A percentile compares a stretch with the other conserved stretches of the same genome.
These are phyloP conservation scores for Dasyornis broadbenti DNA, from an alignment of 2,113 vertebrate species.

Conservation along the genomic window DNA sequence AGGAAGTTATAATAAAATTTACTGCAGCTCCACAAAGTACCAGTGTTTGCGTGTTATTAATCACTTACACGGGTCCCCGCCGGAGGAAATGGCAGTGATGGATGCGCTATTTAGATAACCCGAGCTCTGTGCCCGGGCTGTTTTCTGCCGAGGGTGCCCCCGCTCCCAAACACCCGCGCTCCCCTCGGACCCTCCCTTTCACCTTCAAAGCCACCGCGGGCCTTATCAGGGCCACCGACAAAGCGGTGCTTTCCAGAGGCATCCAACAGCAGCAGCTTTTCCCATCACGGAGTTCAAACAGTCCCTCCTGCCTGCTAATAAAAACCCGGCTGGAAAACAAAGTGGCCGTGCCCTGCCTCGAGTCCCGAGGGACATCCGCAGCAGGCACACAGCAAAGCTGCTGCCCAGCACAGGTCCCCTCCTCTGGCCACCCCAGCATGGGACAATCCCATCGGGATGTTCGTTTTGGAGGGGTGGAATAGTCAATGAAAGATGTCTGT, in stretches of 20 bases:
- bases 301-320: conserved; percentile 21
- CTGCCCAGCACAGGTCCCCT: neutral
- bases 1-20: conserved; percentile 38
- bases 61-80: neutral
- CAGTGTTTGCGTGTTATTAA: neutral
- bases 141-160: neutral
- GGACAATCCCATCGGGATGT: neutral
- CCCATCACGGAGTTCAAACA: neutral
- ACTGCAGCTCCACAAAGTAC: neutral
- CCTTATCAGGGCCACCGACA: neutral
- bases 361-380: neutral
- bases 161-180: neutral
- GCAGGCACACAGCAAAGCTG: rapidly evolving
- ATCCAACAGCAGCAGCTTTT: neutral
- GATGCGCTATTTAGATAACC: conserved; percentile 36
- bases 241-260: neutral
- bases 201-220: neutral
- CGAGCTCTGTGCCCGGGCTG: neutral
- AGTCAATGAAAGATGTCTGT: neutral
- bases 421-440: neutral
- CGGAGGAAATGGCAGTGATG: conserved; percentile 28
- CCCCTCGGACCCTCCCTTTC: neutral
- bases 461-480: neutral
- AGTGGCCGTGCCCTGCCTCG: rapidly evolving
- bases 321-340: conserved; percentile 2